phyloP scores from a whole-genome alignment of 2,113 vertebrate species.

The Mormyrus lacerda region DNA sequence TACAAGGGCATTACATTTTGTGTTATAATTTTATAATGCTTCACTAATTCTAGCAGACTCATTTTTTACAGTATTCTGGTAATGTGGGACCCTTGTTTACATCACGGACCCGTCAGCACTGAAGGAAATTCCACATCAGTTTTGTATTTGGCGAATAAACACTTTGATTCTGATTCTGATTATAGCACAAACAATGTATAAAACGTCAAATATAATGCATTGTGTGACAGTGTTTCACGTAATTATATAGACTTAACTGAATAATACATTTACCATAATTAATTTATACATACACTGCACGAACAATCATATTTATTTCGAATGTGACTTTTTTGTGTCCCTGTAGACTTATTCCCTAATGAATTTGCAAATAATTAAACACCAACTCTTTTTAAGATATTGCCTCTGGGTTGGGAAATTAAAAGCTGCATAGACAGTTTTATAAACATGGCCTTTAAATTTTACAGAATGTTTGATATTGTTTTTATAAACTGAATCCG shows the following conservation, averaged over 20 bases:
- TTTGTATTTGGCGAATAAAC: neutral
- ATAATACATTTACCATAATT: neutral
- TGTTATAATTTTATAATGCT: neutral
- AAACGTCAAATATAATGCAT: neutral
- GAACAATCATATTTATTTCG: neutral
- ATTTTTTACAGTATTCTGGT: neutral
- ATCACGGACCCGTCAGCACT: neutral
- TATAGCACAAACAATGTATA: neutral
- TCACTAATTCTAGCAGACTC: neutral
- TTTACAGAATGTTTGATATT: neutral
- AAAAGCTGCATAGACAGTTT: neutral
- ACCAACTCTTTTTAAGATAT: neutral
- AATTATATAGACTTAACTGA: neutral
- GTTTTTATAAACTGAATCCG: neutral
- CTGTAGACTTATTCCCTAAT: neutral
- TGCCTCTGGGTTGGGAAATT: neutral
- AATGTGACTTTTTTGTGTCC: neutral
- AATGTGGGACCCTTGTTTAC: neutral
- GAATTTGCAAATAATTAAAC: slow-evolving; percentile 14
- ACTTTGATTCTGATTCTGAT: neutral
- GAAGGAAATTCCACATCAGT: neutral
- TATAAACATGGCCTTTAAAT: neutral
- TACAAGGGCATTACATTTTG: neutral
- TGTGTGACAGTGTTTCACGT: neutral
- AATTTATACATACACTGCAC: neutral